Evolutionary conservation across 2,888 invertebrate genomes (phyloP), one percentile per base, ranked within the genome.

Genomic region (Cheiracanthium punctorium): DNA sequence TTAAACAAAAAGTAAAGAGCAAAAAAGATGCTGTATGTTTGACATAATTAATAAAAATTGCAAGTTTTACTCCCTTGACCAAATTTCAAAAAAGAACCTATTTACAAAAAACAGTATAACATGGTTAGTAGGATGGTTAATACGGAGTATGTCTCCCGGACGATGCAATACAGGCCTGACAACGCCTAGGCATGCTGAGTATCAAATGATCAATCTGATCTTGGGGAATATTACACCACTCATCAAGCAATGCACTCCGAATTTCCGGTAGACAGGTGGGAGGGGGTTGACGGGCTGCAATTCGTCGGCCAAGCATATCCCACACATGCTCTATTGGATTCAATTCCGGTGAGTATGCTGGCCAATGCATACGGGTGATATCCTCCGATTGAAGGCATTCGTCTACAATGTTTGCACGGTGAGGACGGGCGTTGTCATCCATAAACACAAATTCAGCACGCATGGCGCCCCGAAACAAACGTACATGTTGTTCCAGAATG

Each of bases 91-190:
- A 52, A 43, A 52, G 4, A 28, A 12, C 64, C 7, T 10, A 2
- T 24, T 64, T 64, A 64, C 29, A 24, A 20, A n/a, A 72, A 48
- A 28, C 29, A 72, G 29, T 10, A 73, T 48, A 10, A 8, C 32
- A 30, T 73, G 30, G 73, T 73, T 48, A 30, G 32, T 73, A 30
- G 8, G 52, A 48, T 72, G 30, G 72, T 72, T 72, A 52, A 72
- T 72, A 48, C 32, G 30, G 24, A 17, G 48, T 72, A 72, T 72
- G 72, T 43, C 48, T 72, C 48, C 17, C 28, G 30, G 37, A n/a
- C 12, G 52, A 73, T 43, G 30, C 10, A 73, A 73, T 29, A 48
- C 29, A 28, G 48, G 1, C 43, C 17, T 33, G 24, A 43, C 43
- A 72, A 72, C 29, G 12, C 1, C 72, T 28, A 72, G 1, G 72